A percentile compares a stretch with the other conserved stretches of the same genome.
Evolutionary conservation across 1,140 invertebrate genomes (phyloP).

Genomic region (Aphaenogaster ashmeadi): DNA sequence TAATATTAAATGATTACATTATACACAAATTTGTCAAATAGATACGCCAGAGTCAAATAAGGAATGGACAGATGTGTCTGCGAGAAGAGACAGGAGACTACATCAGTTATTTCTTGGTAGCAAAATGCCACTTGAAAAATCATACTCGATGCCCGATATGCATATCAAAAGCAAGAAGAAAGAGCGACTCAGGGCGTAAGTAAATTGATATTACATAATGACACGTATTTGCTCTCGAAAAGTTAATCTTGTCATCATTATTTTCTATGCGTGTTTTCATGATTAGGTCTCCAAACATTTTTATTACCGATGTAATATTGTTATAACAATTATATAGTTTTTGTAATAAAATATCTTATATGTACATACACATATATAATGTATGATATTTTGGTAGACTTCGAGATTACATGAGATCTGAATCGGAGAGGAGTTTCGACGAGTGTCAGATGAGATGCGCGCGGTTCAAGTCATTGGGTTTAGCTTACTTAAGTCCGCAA

Average conservation of each 20-base stretch:
- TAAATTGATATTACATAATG: slow-evolving; percentile 68
- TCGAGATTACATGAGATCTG: slow-evolving; percentile 91
- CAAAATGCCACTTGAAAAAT: slow-evolving; percentile 91
- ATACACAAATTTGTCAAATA: slow-evolving; percentile 14
- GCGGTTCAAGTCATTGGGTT: slow-evolving; percentile 89
- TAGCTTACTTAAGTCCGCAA: slow-evolving; percentile 92
- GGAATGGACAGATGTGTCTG: slow-evolving; percentile 60
- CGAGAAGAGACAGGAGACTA: slow-evolving; percentile 67
- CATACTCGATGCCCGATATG: slow-evolving; percentile 94
- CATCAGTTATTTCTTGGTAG: slow-evolving; percentile 80
- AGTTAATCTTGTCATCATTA: not conserved
- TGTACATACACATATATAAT: not conserved
- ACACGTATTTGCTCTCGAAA: not conserved
- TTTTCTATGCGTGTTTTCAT: not conserved
- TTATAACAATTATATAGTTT: not conserved
- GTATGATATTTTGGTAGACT: slow-evolving; percentile 86
- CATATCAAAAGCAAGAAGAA: slow-evolving; percentile 91
- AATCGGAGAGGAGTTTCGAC: slow-evolving; percentile 93
- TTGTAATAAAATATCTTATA: not conserved
- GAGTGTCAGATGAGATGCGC: slow-evolving; percentile 90
- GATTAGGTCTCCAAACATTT: not conserved
- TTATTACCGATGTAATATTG: not conserved
- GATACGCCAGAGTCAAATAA: slow-evolving; percentile 59
- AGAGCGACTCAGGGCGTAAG: slow-evolving; percentile 91
- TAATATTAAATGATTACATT: not conserved